phyloP scores from a whole-genome alignment of 2,888 invertebrate genomes.

The Callimorpha dominula region DNA sequence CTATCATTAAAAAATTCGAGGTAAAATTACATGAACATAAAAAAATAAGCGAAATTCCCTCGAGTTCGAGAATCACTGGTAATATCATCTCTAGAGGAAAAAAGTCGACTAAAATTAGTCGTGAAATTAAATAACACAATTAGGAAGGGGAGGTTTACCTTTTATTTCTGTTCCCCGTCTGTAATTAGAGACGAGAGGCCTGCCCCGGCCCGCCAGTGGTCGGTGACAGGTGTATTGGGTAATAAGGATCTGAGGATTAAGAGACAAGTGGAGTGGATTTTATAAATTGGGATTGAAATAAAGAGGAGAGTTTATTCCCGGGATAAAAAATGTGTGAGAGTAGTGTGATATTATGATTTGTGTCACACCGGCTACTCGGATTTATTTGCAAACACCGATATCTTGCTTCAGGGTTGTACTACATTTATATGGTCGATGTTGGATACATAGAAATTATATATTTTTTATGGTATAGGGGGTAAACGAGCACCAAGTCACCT shows the following conservation, averaged over 20 bases:
- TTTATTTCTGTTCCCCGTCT: constrained; percentile 30
- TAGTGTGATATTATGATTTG: not conserved
- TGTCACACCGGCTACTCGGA: too few relatives aligned
- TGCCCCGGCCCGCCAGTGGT: constrained; percentile 6
- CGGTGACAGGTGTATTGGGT: constrained; percentile 14
- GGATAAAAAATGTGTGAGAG: not conserved
- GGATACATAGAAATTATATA: too few relatives aligned
- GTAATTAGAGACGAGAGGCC: constrained; percentile 26
- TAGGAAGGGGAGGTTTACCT: constrained; percentile 30
- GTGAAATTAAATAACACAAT: constrained; percentile 49
- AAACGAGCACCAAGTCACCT: too few relatives aligned
- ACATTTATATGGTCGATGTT: too few relatives aligned
- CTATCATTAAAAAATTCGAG: not conserved
- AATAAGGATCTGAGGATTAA: constrained; percentile 6
- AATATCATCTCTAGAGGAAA: constrained; percentile 30
- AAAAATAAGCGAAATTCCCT: not conserved
- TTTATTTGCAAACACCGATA: too few relatives aligned
- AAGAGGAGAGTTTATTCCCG: not conserved
- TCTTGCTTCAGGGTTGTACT: too few relatives aligned
- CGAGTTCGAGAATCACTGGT: constrained; percentile 10
- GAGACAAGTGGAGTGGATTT: not conserved
- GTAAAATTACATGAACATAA: not conserved
- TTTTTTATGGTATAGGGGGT: too few relatives aligned
- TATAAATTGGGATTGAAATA: not conserved
- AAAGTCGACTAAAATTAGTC: constrained; percentile 45